phyloP scores from a whole-genome alignment of 2,797 vertebrate species.

The Enteromius unitaeniatus region DNA sequence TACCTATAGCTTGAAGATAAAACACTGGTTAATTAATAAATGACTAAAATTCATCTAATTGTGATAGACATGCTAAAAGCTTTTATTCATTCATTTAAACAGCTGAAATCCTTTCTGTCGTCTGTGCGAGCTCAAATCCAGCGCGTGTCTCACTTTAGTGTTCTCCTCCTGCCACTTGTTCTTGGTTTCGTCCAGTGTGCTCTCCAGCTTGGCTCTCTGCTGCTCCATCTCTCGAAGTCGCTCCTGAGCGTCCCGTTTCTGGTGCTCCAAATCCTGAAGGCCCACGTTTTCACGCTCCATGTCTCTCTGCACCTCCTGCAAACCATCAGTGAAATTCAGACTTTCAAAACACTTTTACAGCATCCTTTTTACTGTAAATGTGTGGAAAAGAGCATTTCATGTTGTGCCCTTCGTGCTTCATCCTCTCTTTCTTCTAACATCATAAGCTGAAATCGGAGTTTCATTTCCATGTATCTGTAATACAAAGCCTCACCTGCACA shows the following conservation, averaged over 20 bases:
- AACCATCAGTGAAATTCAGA: neutral
- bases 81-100: neutral
- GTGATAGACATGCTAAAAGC: neutral
- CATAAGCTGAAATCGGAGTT: neutral
- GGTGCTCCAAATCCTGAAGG: constrained; percentile 88
- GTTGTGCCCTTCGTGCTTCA: neutral
- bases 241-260: constrained; percentile 90
- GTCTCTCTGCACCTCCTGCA: constrained; percentile 88
- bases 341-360: neutral
- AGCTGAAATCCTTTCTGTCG: too few species aligned
- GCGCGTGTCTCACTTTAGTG: constrained; percentile 80
- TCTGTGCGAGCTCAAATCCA: neutral
- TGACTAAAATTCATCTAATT: neutral
- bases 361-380: neutral
- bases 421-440: neutral
- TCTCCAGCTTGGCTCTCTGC: constrained; percentile 93
- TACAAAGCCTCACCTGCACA: constrained; percentile 83
- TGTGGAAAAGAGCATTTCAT: neutral
- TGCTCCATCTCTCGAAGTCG: constrained; percentile 96
- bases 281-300: constrained; percentile 88
- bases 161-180: constrained; percentile 93
- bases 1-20: neutral
- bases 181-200: constrained; percentile 89
- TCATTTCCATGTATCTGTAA: neutral
- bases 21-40: neutral